Evolutionary conservation across 2,888 invertebrate species (phyloP), one percentile per base, ranked within the genome.

Genomic region (Lepidochrysops patricia): DNA sequence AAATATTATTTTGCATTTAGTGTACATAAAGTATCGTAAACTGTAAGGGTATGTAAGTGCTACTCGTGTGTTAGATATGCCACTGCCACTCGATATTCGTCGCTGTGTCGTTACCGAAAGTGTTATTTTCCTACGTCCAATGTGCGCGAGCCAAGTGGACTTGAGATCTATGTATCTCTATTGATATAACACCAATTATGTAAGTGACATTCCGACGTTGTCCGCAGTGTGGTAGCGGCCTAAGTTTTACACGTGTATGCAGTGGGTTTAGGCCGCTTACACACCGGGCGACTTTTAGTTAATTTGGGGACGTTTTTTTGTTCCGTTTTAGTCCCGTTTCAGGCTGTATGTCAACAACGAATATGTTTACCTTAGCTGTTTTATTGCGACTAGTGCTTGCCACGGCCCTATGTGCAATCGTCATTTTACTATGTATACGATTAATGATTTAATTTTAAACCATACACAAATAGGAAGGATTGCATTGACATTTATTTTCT

Each of bases 1-100:
- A 87, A 80, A 87, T 87, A 89, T 84, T 77, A 82, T 87, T 87
- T 85, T 84, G 84, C 79, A 80, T 78, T 75, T 73, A 74, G 73
- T 81, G 82, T 83, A 82, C 77, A 83, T 82, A 84, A 78, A 76
- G 75, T 72, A 73, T 77, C 71, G 75, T 76, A n/a, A n/a, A n/a
- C n/a, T n/a, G 77, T 79, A 81, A 79, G 50, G 13, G 80, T 81
- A 77, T 77, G 77, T 83, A 79, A 80, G 77, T 80, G 83, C 82
- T 82, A 81, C 78, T 78, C 69, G 79, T 84, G 75, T 84, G 83
- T 84, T 80, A 82, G 76, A 75, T 79, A 81, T 76, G 82, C 78
- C 86, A 85, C 84, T 85, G 84, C 84, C 84, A 81, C 79, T 70
- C 67, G 69, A 72, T 64, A 70, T 70, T 72, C 72, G 75, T 73